A percentile compares a stretch with the other conserved stretches of the same genome.
phyloP scores from a whole-genome alignment of 2,888 invertebrate genomes.

The Carterocephalus palaemon region DNA sequence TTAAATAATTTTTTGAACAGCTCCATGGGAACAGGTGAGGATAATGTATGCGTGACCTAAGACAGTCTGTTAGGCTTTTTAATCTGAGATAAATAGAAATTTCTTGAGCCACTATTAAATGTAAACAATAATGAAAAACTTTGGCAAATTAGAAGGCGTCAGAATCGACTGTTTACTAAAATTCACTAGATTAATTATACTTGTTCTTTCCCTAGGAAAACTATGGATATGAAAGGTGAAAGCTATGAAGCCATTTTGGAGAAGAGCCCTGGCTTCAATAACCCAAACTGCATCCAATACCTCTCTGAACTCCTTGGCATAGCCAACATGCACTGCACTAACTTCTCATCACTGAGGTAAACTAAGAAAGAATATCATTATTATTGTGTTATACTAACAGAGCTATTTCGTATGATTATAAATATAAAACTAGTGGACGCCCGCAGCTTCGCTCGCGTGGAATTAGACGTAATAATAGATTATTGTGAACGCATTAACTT shows the following conservation, averaged over 20 bases:
- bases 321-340: conserved; percentile 82
- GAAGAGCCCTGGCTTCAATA: conserved; percentile 91
- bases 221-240: conserved; percentile 87
- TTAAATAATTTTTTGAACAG: conserved; percentile 78
- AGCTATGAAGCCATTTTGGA: conserved; percentile 89
- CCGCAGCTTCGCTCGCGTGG: too few relatives aligned
- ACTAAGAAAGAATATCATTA: conserved; percentile 14
- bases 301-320: conserved; percentile 87
- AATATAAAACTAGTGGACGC: too few relatives aligned
- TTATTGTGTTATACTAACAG: too few relatives aligned
- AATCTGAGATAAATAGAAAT: conserved; percentile 28
- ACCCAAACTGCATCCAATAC: conserved; percentile 92
- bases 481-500: too few relatives aligned
- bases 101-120: conserved; percentile 40
- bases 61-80: conserved; percentile 39
- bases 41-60: conserved; percentile 69
- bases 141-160: conserved; percentile 46
- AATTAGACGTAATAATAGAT: too few relatives aligned
- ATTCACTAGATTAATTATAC: conserved; percentile 36
- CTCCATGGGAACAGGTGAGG: conserved; percentile 77
- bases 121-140: conserved; percentile 46
- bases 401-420: too few relatives aligned
- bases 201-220: conserved; percentile 80
- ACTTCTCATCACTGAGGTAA: conserved; percentile 85
- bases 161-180: conserved; percentile 35